Evolutionary conservation across 2,888 invertebrate genomes (phyloP).

Genomic region (Tinea pellionella): DNA sequence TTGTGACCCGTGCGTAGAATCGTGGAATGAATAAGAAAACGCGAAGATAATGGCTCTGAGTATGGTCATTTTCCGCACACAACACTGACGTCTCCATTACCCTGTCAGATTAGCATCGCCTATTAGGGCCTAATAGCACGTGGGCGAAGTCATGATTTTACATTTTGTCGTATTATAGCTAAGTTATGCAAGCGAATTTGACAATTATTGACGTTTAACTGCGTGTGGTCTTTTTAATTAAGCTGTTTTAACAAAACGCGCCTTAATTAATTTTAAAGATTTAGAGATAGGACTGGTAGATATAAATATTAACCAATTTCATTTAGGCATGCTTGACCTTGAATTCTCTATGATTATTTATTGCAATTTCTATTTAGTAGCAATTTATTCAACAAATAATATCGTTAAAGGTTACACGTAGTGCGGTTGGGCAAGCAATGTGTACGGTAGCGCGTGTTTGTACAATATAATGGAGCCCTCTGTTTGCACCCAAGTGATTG

Average conservation of each 20-base stretch:
- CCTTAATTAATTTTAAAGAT: no score
- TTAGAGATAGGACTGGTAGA: no score
- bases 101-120: background rate
- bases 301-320: no score
- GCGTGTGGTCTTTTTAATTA: conserved; percentile 3
- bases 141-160: conserved; percentile 9
- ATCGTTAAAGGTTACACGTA: conserved; percentile 3
- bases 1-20: background rate
- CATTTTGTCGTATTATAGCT: conserved; percentile 3
- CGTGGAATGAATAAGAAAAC: conserved; percentile 5
- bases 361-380: background rate
- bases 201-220: background rate
- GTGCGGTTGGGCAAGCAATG: background rate
- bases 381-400: background rate
- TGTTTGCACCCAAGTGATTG: conserved; percentile 52
- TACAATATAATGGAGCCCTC: conserved; percentile 50
- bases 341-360: background rate
- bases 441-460: conserved; percentile 26
- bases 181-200: background rate
- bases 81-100: conserved; percentile 5
- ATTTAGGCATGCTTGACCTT: no score
- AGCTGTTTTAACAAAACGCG: no score
- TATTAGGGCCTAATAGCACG: conserved; percentile 6
- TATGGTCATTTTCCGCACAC: conserved; percentile 5
- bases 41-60: background rate